These are phyloP conservation scores for Cercocebus atys DNA, from an alignment of 2,113 vertebrate genomes.

Conservation along the genomic window DNA sequence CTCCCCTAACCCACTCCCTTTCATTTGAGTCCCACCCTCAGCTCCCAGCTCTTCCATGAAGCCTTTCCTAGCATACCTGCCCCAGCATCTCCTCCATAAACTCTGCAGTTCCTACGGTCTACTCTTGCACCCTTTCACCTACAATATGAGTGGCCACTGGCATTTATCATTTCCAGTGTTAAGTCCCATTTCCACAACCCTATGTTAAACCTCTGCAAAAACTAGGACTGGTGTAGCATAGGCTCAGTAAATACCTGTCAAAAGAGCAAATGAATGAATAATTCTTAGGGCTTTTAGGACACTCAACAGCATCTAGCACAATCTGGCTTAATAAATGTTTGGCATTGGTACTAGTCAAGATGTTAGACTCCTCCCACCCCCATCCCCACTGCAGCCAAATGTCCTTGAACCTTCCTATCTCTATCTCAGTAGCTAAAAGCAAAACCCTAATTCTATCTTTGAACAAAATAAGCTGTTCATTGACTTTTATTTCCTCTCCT, in stretches of 20 bases:
- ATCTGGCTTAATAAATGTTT: background rate
- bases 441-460: background rate
- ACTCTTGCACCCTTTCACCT: background rate
- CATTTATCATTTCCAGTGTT: background rate
- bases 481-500: constrained; percentile 63
- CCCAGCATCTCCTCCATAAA: background rate
- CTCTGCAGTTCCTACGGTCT: background rate
- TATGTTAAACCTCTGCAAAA: background rate
- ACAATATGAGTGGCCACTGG: background rate
- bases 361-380: background rate
- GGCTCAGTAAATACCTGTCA: background rate
- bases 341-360: background rate
- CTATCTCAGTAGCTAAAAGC: background rate
- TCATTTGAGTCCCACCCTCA: background rate
- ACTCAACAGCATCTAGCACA: background rate
- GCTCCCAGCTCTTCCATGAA: background rate
- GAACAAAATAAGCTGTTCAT: background rate
- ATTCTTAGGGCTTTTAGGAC: background rate
- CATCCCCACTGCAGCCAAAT: background rate
- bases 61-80: background rate
- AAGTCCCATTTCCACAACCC: background rate
- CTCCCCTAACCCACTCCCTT: background rate
- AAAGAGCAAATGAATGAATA: background rate
- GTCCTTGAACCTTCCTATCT: background rate
- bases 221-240: background rate